Evolutionary conservation across 2,888 invertebrate species (phyloP), one percentile per base, ranked within the genome.

Genomic region (Pherbina coryleti): DNA sequence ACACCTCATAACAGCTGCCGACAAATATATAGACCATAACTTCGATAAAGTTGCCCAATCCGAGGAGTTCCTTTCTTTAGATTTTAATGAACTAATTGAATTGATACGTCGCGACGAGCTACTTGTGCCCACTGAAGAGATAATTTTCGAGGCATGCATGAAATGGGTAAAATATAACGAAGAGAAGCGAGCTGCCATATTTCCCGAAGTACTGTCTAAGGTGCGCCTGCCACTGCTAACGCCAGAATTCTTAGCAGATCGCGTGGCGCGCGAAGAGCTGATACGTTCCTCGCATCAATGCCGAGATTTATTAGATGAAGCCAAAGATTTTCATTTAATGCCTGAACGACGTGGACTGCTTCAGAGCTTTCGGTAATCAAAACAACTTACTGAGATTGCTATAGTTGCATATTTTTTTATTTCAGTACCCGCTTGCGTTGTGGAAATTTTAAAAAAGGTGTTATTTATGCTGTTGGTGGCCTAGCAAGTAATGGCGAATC

Each of bases 381-480:
- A 11, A 64, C n/a, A 31, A 17, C 5, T 17, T 64, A 14, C n/a
- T 4, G 57, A 2, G 19, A 34, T 60, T 8, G n/a, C 8, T 70
- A 1, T 51, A 8, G 14, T 14, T 19, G 67, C 8, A 55, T 53
- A 17, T 49, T 5, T 53, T 25, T 11, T 60, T 44, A 37, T 72
- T 53, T 37, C 75, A 92, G 94, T 82, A 94, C 94, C 2, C 91
- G 94, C 78, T 95, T 95, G 11, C 91, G 97, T 34, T 93, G 93
- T 82, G 95, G 95, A 83, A 94, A 94, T 86, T 92, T 91, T 83
- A 92, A 95, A 25, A 93, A 93, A 82, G 96, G 96, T 0, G 93
- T 95, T 84, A 95, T 97, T 80, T 97, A 95, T 89, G 96, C 96
- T 66, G 95, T 97, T 55, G 97, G 96, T 28, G 97, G 96, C 1